Conservation (phyloP, 2,113 vertebrate species). For the Tamias sibiricus region DNA sequence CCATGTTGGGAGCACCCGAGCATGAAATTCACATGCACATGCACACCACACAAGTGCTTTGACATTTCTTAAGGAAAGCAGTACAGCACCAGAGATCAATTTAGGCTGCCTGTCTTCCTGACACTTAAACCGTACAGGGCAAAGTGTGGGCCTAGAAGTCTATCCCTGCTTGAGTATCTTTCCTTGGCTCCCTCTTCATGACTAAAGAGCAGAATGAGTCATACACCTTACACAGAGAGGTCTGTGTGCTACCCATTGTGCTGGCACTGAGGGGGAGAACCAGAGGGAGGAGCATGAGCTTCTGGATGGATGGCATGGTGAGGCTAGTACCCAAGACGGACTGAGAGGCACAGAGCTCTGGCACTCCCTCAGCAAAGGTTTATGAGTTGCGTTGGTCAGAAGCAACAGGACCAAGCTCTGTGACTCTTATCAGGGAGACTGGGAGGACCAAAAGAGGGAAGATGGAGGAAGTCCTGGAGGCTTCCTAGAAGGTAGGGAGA, state of each 20-base stretch:
- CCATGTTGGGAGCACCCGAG: background rate
- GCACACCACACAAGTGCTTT: background rate
- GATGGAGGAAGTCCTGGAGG: background rate
- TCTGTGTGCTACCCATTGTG: background rate
- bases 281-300: background rate
- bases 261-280: background rate
- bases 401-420: background rate
- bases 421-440: background rate
- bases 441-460: background rate
- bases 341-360: background rate
- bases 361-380: background rate
- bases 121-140: background rate
- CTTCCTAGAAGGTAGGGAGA: background rate
- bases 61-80: background rate
- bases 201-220: background rate
- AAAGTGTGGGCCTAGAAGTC: background rate
- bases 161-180: background rate
- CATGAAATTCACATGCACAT: background rate
- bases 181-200: background rate
- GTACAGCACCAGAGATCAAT: background rate
- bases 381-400: background rate
- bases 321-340: background rate
- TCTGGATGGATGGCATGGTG: background rate
- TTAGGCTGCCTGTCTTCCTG: background rate
- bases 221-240: too few relatives aligned